Evolutionary conservation across 2,113 vertebrate genomes (phyloP), one percentile per base, ranked within the genome.

Genomic region (Larimichthys polyactis): DNA sequence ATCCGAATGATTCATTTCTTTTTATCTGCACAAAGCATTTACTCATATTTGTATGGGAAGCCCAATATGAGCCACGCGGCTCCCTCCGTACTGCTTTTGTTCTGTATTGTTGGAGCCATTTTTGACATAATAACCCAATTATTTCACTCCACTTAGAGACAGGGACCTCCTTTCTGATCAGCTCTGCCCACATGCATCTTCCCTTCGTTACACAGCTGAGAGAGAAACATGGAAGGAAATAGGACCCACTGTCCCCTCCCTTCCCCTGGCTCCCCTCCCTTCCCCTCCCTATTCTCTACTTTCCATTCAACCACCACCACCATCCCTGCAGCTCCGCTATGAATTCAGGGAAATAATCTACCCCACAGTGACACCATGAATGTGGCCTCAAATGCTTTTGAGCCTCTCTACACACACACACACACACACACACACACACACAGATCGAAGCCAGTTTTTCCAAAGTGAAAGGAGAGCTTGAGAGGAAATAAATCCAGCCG

Each of bases 171-270:
- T 80, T 77, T 57, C 67, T 85, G 67, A 44, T 60, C 80, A 64
- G 70, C 77, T 65, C 75, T 66, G 67, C 54, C 75, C 71, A 17
- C 32, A 67, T 75, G 57, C 66, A 83, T 81, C 80, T 72, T 83
- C 79, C 69, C 75, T 54, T 90, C 84, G 58, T 87, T 74, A 86
- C 84, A 81, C 85, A 84, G 78, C 80, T 83, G 80, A 88, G 78
- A 84, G 80, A 72, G 78, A 77, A 79, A 79, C 85, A 88, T 91
- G 89, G 88, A 62, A 90, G 91, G 92, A 92, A 93, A 92, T 72
- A 84, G 81, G 71, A 92, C 67, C 76, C 84, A 69, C 82, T 82
- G 84, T 80, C 88, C 79, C 90, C 82, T 83, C 89, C 90, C 68
- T 88, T 82, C 75, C 79, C 62, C 46, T 40, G 65, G 55, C 80